Evolutionary conservation across 2,888 invertebrate genomes (phyloP), one percentile per base, ranked within the genome.

Genomic region (Aelia acuminata): DNA sequence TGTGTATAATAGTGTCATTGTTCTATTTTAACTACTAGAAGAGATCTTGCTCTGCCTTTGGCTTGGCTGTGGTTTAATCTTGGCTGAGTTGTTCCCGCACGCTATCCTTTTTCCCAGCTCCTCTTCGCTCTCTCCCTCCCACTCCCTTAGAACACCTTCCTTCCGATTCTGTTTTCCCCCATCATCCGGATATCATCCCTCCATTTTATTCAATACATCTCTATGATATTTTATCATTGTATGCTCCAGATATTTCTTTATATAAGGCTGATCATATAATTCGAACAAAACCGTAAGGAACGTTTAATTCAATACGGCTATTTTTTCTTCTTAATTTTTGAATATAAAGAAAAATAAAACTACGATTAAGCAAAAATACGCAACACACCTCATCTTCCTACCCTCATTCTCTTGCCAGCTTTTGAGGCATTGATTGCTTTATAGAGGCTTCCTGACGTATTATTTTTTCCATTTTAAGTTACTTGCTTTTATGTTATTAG

Each of bases 101-200:
- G 35, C 70, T 35, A 39, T 75, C 75, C 39, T 70, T 70, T n/a
- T n/a, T n/a, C n/a, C 31, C 31, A 70, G 35, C 35, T 13, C 18
- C 70, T 35, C 70, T 35, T 35, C 18, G 70, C 31, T 70, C 31
- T 31, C 31, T 31, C 75, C 75, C 75, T 75, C 39, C 20, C 39
- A 39, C 4, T 39, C 39, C 75, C 75, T 75, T 75, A 22, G 75
- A 31, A 75, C 35, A 75, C 75, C 75, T 75, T 75, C 75, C 75
- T 75, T 35, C 35, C 39, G 75, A 75, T 75, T 39, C 26, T 39
- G 39, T 75, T 75, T 75, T 75, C 39, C 75, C 39, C 35, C 35
- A 35, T 39, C 75, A 22, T 75, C 75, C 35, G 75, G 75, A 39
- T 39, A 75, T 39, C 7, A 75, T 1, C 20, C 75, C 39, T 3